A percentile compares a stretch with the other conserved stretches of the same genome.
phyloP scores from a whole-genome alignment of 2,797 vertebrate species.

The Carapus acus region DNA sequence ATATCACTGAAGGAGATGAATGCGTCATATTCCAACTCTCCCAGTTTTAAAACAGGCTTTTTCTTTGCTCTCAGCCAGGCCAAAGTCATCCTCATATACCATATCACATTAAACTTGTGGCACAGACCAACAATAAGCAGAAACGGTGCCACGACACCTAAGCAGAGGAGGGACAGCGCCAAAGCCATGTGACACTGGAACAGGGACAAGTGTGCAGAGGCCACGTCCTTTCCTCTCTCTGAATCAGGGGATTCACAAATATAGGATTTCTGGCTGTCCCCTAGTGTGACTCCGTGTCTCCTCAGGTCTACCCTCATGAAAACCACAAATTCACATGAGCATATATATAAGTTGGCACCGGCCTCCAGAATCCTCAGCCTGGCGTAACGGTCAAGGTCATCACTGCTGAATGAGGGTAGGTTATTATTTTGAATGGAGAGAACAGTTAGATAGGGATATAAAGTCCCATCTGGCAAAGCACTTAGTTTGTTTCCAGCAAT shows the following conservation, averaged over 20 bases:
- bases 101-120: constrained; percentile 59
- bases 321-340: constrained; percentile 73
- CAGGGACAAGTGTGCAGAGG: constrained; percentile 26
- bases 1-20: constrained; percentile 79
- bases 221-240: constrained; percentile 1
- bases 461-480: constrained; percentile 26
- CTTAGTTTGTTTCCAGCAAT: constrained; percentile 65
- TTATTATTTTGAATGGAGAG: constrained; percentile 64
- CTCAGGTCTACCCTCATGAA: constrained; percentile 39
- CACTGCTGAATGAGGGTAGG: constrained; percentile 56
- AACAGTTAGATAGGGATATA: constrained; percentile 34
- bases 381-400: constrained; percentile 39
- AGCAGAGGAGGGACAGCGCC: constrained; percentile 41
- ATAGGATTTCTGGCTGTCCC: constrained; percentile 58
- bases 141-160: constrained; percentile 37
- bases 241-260: constrained; percentile 46
- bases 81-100: constrained; percentile 77
- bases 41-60: constrained; percentile 56
- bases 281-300: constrained; percentile 29
- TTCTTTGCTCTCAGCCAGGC: constrained; percentile 74
- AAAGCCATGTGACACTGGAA: constrained; percentile 65
- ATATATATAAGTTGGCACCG: constrained; percentile 63
- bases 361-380: constrained; percentile 57
- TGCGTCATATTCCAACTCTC: constrained; percentile 60
- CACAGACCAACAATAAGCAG: constrained; percentile 40